Conservation (phyloP, 2,113 vertebrate genomes). For the Pycnonotus jocosus region DNA sequence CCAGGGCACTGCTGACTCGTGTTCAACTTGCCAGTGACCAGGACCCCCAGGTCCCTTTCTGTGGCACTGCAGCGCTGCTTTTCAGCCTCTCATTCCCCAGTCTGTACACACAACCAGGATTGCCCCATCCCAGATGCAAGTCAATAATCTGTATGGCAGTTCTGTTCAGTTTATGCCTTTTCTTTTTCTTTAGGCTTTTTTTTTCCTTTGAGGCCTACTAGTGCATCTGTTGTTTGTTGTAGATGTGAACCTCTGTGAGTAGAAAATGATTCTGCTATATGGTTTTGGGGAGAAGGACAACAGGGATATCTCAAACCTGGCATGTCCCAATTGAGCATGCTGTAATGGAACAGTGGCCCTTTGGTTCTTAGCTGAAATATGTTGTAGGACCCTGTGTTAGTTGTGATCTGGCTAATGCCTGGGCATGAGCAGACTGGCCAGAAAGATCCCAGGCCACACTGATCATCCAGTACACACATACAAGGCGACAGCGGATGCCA, state of each 20-base stretch:
- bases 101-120: neutral
- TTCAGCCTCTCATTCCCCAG: neutral
- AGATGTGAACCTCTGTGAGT: neutral
- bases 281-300: neutral
- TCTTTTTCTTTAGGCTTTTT: neutral
- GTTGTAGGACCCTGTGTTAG: neutral
- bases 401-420: neutral
- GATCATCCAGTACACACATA: neutral
- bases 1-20: neutral
- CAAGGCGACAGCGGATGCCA: neutral
- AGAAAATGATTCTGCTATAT: neutral
- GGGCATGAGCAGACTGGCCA: neutral
- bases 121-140: neutral
- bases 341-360: neutral
- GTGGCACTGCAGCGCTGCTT: accelerated
- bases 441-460: neutral
- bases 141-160: neutral
- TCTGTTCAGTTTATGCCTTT: neutral
- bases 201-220: neutral
- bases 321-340: neutral
- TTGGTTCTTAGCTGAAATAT: neutral
- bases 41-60: neutral
- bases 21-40: accelerated
- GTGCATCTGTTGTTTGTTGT: neutral
- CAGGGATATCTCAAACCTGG: neutral